phyloP scores from a whole-genome alignment of 2,888 invertebrate genomes.

The Rambutsinella grinnellia region DNA sequence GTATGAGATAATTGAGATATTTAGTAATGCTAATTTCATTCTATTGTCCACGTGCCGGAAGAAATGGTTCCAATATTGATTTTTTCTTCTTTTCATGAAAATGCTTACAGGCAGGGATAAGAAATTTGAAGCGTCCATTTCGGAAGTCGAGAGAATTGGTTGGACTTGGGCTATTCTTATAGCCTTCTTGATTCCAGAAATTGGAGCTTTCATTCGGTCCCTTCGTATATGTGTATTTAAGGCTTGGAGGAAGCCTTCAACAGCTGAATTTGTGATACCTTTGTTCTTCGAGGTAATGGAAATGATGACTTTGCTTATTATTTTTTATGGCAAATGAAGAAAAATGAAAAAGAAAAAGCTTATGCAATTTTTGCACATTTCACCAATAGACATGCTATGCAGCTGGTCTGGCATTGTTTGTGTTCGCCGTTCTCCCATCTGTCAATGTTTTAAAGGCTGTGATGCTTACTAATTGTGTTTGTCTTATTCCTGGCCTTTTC shows the following conservation, averaged over 20 bases:
- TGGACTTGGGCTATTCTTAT: conserved; percentile 95
- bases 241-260: conserved; percentile 82
- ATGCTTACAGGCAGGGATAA: conserved; percentile 84
- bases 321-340: background rate
- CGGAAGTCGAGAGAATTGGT: conserved; percentile 87
- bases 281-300: conserved; percentile 76
- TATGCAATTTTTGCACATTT: conserved; percentile 9
- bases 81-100: background rate
- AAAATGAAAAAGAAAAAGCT: background rate
- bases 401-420: conserved; percentile 86
- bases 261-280: conserved; percentile 76
- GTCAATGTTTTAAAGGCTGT: conserved; percentile 95
- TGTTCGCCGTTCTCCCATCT: conserved; percentile 90
- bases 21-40: background rate
- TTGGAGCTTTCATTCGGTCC: conserved; percentile 87
- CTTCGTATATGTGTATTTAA: conserved; percentile 92
- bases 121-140: conserved; percentile 84
- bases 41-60: background rate
- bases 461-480: conserved; percentile 95
- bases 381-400: conserved; percentile 83
- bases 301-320: background rate
- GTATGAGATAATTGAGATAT: conserved; percentile 69
- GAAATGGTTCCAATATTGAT: background rate
- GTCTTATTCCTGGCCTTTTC: conserved; percentile 87
- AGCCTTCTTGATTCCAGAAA: conserved; percentile 89